Evolutionary conservation across 2,113 vertebrate genomes (phyloP), one percentile per base, ranked within the genome.

Genomic region (Podiceps cristatus): DNA sequence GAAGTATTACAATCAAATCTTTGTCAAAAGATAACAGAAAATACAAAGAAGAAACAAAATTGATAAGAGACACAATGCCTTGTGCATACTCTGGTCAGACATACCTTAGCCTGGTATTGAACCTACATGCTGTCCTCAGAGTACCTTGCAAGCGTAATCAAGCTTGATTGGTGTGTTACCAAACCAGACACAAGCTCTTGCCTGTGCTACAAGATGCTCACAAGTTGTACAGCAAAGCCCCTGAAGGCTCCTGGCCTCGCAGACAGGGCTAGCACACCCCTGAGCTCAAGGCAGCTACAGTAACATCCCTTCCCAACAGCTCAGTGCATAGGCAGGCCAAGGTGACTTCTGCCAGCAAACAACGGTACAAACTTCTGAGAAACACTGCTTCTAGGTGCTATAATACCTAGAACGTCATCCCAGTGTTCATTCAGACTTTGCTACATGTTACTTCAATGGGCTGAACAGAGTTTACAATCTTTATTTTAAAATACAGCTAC

Each of bases 371-470:
- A 14, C 9, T 64, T 63, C 24, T 28, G 47, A 50, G 47, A 40
- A 92, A 5, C 19, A 12, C 1, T 27, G 0, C 11, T 74, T 67
- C 18, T 9, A 35, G 33, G 13, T 44, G 27, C 25, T 35, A 11
- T 3, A 66, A 47, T 4, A 27, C 29, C 11, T 33, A 45, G 18
- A 74, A 31, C 2, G 6, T 12, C 31, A 49, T 27, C 27, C 9
- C 5, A 60, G 40, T 3, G 4, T 35, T 66, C 25, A 52, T 18
- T 56, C 8, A 52, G 11, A 9, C 17, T 50, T 72, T 8, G 4
- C n/a, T 55, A 8, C 11, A 8, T 2, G 18, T 29, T 22, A 18
- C 29, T 63, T 76, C 31, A 33, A 6, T 0, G 1, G n/a, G 23
- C 31, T 80, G 22, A 60, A 10, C 5, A 35, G 42, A 55, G 22